Conservation (phyloP, 2,888 invertebrate species). For the Lasioglossum marginatum region DNA sequence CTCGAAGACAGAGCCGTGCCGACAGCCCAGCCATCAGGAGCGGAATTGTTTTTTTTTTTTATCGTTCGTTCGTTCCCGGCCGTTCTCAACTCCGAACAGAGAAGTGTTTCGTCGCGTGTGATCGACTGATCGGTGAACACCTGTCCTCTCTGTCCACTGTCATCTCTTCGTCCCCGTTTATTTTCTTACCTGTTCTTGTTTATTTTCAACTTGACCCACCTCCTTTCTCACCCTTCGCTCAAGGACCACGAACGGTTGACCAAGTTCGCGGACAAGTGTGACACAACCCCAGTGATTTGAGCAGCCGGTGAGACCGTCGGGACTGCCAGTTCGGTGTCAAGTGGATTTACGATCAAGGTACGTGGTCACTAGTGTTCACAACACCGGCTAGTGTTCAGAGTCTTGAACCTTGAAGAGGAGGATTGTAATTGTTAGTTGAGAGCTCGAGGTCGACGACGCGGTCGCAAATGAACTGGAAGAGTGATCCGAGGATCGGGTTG, state of each 20-base stretch:
- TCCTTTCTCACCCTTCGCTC: background rate
- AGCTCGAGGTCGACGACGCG: background rate
- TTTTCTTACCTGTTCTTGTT: background rate
- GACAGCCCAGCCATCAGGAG: conserved; percentile 83
- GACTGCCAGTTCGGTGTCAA: conserved; percentile 35
- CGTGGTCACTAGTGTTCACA: conserved; percentile 42
- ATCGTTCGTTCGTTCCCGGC: background rate
- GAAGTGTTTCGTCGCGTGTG: conserved; percentile 57
- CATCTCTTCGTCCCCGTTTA: background rate
- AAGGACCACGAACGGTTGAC: conserved; percentile 9
- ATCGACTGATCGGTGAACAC: conserved; percentile 10
- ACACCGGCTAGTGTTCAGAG: background rate
- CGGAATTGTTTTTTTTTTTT: conserved; percentile 65
- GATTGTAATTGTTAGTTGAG: background rate
- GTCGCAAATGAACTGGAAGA: too few relatives aligned
- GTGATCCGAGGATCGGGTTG: background rate
- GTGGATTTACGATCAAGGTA: conserved; percentile 68
- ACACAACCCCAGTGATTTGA: conserved; percentile 60
- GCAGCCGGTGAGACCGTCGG: conserved; percentile 36
- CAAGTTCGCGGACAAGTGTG: conserved; percentile 40
- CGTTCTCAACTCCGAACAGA: background rate
- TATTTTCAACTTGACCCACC: background rate
- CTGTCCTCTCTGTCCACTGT: conserved; percentile 3
- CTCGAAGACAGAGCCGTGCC: conserved; percentile 84
- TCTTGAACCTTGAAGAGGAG: background rate